Evolutionary conservation across 1,140 invertebrate genomes (phyloP).

Genomic region (Heliconius eleuchia): DNA sequence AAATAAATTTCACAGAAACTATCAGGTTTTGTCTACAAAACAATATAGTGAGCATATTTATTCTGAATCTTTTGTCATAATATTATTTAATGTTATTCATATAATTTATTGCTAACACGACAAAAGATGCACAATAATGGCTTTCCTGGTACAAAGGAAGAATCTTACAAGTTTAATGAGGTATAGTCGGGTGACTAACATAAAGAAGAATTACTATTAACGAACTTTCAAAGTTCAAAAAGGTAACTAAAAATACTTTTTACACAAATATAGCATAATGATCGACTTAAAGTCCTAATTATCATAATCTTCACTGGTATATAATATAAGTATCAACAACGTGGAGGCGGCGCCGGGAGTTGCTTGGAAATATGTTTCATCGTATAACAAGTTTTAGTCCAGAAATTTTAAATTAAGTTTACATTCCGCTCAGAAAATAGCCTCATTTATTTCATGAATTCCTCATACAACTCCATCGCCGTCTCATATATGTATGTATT

Average conservation of each 20-base stretch:
- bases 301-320: conserved; percentile 71
- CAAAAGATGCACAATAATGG: conserved; percentile 18
- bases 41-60: not conserved
- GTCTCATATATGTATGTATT: conserved; percentile 44
- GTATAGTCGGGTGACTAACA: conserved; percentile 66
- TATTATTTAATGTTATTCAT: conserved; percentile 11
- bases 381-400: conserved; percentile 18
- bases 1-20: conserved; percentile 2
- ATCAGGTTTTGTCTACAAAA: conserved; percentile 1
- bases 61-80: conserved; percentile 18
- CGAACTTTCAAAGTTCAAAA: conserved; percentile 76
- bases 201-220: conserved; percentile 61
- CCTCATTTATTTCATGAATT: conserved; percentile 42
- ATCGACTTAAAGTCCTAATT: conserved; percentile 75
- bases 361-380: conserved; percentile 33
- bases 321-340: conserved; percentile 68
- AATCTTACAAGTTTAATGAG: conserved; percentile 73
- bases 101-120: conserved; percentile 14
- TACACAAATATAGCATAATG: conserved; percentile 65
- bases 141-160: conserved; percentile 36
- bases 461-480: conserved; percentile 43
- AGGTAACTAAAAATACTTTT: conserved; percentile 78
- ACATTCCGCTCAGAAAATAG: conserved; percentile 42
- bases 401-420: conserved; percentile 27
- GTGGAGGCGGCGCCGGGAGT: conserved; percentile 36